Evolutionary conservation across 2,888 invertebrate species (phyloP).

Genomic region (Apotomis turbidana): DNA sequence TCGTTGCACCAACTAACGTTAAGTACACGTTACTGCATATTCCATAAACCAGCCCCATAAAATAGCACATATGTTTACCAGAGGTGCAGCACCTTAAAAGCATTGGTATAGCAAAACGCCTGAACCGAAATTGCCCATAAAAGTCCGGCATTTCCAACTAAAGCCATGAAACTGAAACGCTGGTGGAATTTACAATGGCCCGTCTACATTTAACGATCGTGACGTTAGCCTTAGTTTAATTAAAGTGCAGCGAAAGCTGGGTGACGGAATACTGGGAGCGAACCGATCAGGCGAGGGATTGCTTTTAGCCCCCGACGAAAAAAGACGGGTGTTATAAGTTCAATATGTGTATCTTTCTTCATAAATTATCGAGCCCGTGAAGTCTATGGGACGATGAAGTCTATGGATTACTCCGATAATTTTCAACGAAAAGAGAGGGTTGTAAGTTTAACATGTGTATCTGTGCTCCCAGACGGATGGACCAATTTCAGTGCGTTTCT

Average conservation of each 20-base stretch:
- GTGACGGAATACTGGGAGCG: neutral
- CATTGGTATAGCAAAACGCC: slow-evolving; percentile 85
- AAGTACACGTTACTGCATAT: slow-evolving; percentile 71
- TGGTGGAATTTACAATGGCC: slow-evolving; percentile 81
- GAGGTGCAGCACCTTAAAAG: slow-evolving; percentile 83
- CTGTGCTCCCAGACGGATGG: no score
- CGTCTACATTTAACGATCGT: slow-evolving; percentile 80
- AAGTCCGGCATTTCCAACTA: slow-evolving; percentile 83
- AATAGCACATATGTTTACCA: slow-evolving; percentile 81
- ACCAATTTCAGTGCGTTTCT: no score
- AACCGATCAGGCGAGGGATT: neutral
- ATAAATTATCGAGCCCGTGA: no score
- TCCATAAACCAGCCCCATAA: slow-evolving; percentile 80
- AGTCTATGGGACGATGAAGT: no score
- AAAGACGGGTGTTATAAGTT: no score
- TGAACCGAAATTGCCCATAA: slow-evolving; percentile 84
- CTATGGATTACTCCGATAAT: no score
- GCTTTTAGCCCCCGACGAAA: no score
- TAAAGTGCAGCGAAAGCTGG: slow-evolving; percentile 64
- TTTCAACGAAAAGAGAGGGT: no score
- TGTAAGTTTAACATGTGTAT: no score
- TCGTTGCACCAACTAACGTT: slow-evolving; percentile 55
- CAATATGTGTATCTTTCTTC: no score
- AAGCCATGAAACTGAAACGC: slow-evolving; percentile 83
- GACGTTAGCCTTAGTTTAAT: slow-evolving; percentile 81